These are phyloP conservation scores for Pangasianodon hypophthalmus DNA, from an alignment of 2,113 vertebrate genomes.

Conservation along the genomic window DNA sequence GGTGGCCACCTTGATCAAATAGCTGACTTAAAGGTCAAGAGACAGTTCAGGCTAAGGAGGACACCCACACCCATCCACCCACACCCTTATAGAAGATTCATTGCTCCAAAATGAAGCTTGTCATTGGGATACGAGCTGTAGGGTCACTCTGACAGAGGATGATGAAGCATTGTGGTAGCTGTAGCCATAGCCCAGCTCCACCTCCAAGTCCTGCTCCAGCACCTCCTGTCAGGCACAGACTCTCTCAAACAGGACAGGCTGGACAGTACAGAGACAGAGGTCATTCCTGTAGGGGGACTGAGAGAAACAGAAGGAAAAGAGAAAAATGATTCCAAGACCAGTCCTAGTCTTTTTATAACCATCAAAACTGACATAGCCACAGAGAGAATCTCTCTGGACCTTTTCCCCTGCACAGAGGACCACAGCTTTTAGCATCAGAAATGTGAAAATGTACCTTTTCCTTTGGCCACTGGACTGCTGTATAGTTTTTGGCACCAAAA, in stretches of 20 bases:
- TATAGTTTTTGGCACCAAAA: not conserved
- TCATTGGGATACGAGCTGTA: constrained; percentile 66
- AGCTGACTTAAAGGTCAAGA: constrained; percentile 40
- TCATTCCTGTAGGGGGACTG: not conserved
- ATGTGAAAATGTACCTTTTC: not conserved
- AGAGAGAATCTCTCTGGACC: not conserved
- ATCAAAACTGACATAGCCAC: not conserved
- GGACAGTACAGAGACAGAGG: constrained; percentile 7
- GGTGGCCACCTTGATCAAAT: constrained; percentile 42
- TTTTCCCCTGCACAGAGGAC: not conserved
- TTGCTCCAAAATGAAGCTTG: constrained; percentile 74
- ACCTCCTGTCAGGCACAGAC: constrained; percentile 32
- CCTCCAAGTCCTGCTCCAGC: constrained; percentile 25
- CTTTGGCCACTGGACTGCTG: not conserved
- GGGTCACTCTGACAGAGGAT: constrained; percentile 63
- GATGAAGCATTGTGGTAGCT: constrained; percentile 58
- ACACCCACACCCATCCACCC: constrained; percentile 28
- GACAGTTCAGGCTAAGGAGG: constrained; percentile 26
- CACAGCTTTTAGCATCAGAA: not conserved
- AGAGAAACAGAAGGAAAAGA: not conserved
- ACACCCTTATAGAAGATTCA: constrained; percentile 69
- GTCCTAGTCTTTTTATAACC: not conserved
- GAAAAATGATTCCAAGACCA: constrained; percentile 5
- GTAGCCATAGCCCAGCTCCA: constrained; percentile 51
- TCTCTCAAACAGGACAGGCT: constrained; percentile 32